Conservation (phyloP, 2,113 vertebrate genomes). For the Actenoides hombroni region DNA sequence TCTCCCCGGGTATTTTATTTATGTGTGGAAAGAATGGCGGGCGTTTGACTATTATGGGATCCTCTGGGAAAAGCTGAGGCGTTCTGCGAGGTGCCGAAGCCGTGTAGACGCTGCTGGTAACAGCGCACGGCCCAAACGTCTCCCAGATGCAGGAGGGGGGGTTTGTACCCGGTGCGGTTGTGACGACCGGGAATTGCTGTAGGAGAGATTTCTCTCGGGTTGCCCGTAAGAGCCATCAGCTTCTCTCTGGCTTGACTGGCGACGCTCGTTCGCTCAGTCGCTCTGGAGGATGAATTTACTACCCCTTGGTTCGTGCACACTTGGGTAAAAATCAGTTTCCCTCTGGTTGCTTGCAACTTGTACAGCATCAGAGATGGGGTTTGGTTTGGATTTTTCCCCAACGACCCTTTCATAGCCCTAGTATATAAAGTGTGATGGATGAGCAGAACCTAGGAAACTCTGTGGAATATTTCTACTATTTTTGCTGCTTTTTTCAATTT, state of each 20-base stretch:
- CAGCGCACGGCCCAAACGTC: not conserved
- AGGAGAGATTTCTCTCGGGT: not conserved
- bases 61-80: not conserved
- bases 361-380: not conserved
- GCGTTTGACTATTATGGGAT: not conserved
- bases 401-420: not conserved
- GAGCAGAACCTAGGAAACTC: not conserved
- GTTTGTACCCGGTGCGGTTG: not conserved
- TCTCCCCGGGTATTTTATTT: not conserved
- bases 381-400: not conserved
- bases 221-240: conserved; percentile 1
- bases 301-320: not conserved
- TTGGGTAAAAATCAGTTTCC: not conserved
- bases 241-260: not conserved
- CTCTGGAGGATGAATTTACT: not conserved
- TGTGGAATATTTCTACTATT: conserved; percentile 61
- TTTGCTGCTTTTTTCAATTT: conserved; percentile 32
- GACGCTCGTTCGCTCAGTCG: not conserved
- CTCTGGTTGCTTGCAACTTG: not conserved
- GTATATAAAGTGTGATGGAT: not conserved
- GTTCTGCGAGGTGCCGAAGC: not conserved
- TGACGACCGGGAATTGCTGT: not conserved
- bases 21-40: not conserved
- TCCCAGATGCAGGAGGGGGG: conserved; percentile 10
- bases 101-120: not conserved